A percentile compares a stretch with the other conserved stretches of the same genome.
phyloP scores from a whole-genome alignment of 2,113 vertebrate genomes.

The Notothenia rossii region DNA sequence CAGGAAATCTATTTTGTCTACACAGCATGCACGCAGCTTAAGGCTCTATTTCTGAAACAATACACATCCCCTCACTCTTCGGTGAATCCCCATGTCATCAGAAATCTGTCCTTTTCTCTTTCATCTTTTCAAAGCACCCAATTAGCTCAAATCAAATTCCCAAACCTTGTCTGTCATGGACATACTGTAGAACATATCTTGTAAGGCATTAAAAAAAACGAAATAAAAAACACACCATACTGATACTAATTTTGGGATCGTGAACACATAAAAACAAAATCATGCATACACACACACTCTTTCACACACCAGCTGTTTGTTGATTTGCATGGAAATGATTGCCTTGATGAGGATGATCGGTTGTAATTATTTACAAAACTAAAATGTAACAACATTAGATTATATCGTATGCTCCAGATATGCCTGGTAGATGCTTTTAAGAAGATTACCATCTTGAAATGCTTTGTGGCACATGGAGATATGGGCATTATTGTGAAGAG shows the following conservation, averaged over 20 bases:
- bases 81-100: slow-evolving; percentile 61
- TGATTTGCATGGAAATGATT: slow-evolving; percentile 37
- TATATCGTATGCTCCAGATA: slow-evolving; percentile 55
- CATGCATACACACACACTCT: background rate
- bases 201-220: slow-evolving; percentile 14
- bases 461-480: slow-evolving; percentile 26
- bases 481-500: slow-evolving; percentile 1
- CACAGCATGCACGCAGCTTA: slow-evolving; percentile 63
- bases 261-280: background rate
- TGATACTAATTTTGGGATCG: slow-evolving; percentile 15
- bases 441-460: slow-evolving; percentile 53
- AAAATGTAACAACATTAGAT: slow-evolving; percentile 57
- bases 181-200: slow-evolving; percentile 40
- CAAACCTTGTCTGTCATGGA: slow-evolving; percentile 36
- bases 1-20: slow-evolving; percentile 72
- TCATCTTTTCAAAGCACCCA: slow-evolving; percentile 52
- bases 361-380: slow-evolving; percentile 66
- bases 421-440: slow-evolving; percentile 49
- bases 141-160: slow-evolving; percentile 63
- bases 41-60: slow-evolving; percentile 68
- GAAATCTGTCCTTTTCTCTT: slow-evolving; percentile 61
- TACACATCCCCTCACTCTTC: slow-evolving; percentile 37
- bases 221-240: slow-evolving; percentile 20
- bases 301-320: slow-evolving; percentile 19
- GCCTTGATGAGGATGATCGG: slow-evolving; percentile 51